phyloP scores from a whole-genome alignment of 2,888 invertebrate species.

The Dynastes hyllus region DNA sequence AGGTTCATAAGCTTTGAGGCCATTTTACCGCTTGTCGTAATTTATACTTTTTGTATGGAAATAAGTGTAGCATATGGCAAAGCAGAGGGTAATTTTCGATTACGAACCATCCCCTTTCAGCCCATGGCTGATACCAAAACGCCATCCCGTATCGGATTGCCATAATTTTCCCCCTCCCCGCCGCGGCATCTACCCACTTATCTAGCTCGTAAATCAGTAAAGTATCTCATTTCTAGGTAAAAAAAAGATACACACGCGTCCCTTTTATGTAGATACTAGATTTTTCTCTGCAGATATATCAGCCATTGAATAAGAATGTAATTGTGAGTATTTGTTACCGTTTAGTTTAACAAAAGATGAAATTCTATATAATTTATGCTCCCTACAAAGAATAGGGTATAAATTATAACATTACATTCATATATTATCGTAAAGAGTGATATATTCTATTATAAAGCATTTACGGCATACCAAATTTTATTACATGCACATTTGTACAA shows the following conservation, averaged over 20 bases:
- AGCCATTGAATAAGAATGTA: no score
- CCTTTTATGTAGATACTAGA: conserved; percentile 40
- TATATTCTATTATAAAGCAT: neutral
- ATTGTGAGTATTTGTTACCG: neutral
- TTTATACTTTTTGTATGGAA: conserved; percentile 48
- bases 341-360: neutral
- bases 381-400: neutral
- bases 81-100: conserved; percentile 48
- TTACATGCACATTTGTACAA: neutral
- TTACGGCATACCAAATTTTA: neutral
- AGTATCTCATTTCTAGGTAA: conserved; percentile 54
- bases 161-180: conserved; percentile 44
- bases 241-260: conserved; percentile 28
- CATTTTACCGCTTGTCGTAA: conserved; percentile 28
- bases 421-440: neutral
- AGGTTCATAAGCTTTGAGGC: conserved; percentile 33
- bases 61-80: conserved; percentile 44
- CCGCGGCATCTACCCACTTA: conserved; percentile 21
- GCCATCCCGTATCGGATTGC: conserved; percentile 50
- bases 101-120: conserved; percentile 37
- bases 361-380: neutral
- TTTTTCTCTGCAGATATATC: conserved; percentile 25
- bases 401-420: neutral
- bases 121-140: conserved; percentile 39
- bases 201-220: conserved; percentile 51